Base-by-base conservation (phyloP, 2,888 invertebrate genomes). In the Brachyptera risi region DNA sequence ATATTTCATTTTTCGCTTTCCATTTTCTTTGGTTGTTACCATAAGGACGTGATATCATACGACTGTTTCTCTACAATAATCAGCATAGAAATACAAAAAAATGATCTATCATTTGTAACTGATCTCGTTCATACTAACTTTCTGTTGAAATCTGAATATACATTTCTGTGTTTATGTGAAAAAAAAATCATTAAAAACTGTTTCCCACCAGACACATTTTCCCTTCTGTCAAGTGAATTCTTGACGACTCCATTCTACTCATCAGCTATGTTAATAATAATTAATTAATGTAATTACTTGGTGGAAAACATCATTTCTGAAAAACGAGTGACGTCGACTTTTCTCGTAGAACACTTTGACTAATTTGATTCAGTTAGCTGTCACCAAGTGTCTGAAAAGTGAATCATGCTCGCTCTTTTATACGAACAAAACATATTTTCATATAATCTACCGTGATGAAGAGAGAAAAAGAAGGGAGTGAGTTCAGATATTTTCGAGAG, bases 301-400 rank as follows among this genome's bases (percentile, higher is more conserved):
- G 17, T 19, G 27, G 50, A 51, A 50, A 51, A 51, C 50, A 51
- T 51, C 24, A 51, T 51, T 51, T 51, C 31, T n/a, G 27, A 51
- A 51, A 42, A 51, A 27, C 50, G 50, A 15, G 31, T 26, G 50
- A 13, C 27, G 27, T 9, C 27, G 27, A 17, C n/a, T 17, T 31
- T 51, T 19, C 26, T 51, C 17, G 50, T 51, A 26, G 27, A 27
- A 51, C 50, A 51, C 50, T 51, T 51, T 51, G 17, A 42, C 50
- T 51, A 51, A 51, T 51, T 51, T 51, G 27, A 51, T 51, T 51
- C 50, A 51, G 50, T 27, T 51, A 51, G 27, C 50, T 51, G 50
- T 51, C 50, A 51, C 24, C 50, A 51, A 51, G 50, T n/a, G n/a
- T 5, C 50, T 27, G 27, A 26, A 51, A 51, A 24, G 27, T 51